These are phyloP conservation scores for Cyanistes caeruleus DNA, from an alignment of 2,113 vertebrate genomes.

Conservation along the genomic window DNA sequence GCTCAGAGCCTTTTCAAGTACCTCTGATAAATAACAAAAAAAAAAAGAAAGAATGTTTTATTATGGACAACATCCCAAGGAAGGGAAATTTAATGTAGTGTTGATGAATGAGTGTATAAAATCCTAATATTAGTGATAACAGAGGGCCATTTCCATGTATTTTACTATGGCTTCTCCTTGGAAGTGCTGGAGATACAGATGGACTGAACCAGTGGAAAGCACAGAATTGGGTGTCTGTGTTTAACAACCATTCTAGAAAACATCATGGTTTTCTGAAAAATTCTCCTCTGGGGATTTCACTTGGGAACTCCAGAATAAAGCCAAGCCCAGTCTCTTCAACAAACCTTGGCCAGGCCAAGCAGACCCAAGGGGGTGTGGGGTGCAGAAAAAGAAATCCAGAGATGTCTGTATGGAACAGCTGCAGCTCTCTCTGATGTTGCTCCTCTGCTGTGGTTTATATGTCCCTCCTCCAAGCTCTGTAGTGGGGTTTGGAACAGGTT, in stretches of 20 bases:
- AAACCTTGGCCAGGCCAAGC: neutral
- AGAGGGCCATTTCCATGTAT: neutral
- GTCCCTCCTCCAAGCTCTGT: neutral
- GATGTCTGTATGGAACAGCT: neutral
- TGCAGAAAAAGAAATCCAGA: neutral
- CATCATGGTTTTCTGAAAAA: neutral
- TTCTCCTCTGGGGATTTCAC: neutral
- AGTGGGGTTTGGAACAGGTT: neutral
- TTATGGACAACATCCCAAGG: neutral
- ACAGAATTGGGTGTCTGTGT: neutral
- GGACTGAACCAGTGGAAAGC: neutral
- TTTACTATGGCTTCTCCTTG: neutral
- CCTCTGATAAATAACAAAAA: neutral
- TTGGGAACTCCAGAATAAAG: neutral
- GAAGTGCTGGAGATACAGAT: neutral
- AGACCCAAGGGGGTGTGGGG: rapidly evolving
- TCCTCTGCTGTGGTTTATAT: neutral
- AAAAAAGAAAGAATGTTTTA: neutral
- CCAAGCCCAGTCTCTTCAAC: neutral
- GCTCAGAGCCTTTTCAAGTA: neutral
- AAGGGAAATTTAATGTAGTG: neutral
- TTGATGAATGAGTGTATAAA: neutral
- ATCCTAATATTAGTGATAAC: neutral
- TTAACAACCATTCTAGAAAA: neutral
- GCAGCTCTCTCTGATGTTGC: neutral